phyloP scores from a whole-genome alignment of 2,113 vertebrate genomes.

The Athene noctua region DNA sequence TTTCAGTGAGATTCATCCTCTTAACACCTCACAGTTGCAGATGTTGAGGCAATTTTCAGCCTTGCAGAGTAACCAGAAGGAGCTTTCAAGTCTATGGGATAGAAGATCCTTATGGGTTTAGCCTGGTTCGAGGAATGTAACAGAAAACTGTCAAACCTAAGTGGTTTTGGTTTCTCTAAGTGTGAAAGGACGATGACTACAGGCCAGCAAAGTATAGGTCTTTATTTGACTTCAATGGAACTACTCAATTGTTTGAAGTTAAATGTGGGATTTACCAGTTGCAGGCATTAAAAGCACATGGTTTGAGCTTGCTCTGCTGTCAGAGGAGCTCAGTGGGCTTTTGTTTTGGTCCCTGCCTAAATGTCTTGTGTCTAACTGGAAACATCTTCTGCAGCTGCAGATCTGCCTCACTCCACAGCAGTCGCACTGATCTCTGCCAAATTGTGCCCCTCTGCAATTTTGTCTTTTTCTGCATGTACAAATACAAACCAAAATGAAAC shows the following conservation, averaged over 20 bases:
- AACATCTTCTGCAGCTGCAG: not conserved
- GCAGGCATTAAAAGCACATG: not conserved
- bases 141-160: not conserved
- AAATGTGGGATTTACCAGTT: not conserved
- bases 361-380: not conserved
- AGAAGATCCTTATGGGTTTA: not conserved
- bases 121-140: not conserved
- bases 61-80: not conserved
- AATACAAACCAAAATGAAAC: conserved; percentile 1
- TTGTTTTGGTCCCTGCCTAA: not conserved
- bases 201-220: not conserved
- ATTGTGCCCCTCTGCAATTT: rapidly evolving
- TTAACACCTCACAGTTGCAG: not conserved
- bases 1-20: not conserved
- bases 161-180: not conserved
- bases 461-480: not conserved
- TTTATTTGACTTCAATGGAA: not conserved
- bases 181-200: not conserved
- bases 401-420: not conserved
- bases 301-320: not conserved
- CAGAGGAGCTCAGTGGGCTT: not conserved
- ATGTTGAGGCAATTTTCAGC: not conserved
- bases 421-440: rapidly evolving
- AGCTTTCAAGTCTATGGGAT: not conserved
- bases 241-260: not conserved